Base-by-base conservation (phyloP, 2,888 invertebrate genomes). In the Drosophila conformis region DNA sequence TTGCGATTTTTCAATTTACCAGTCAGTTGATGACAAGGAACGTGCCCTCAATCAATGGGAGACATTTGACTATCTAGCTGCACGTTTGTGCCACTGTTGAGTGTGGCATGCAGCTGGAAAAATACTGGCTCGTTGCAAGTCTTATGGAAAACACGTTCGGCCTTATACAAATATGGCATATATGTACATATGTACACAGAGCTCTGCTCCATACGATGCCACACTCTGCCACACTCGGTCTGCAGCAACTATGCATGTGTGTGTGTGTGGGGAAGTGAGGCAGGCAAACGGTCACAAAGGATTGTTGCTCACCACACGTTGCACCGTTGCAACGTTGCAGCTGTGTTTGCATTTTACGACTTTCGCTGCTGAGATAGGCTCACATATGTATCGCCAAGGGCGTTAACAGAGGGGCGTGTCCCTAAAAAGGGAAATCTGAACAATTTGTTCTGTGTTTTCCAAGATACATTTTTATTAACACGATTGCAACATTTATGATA, bases 321-420 rank as follows among this genome's bases (percentile, higher is more conserved):
- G 56, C 59, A 59, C 53, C 40, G 40, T 40, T 42, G 29, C 61
- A 35, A 31, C 66, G 63, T 21, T 36, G 59, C 11, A 64, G 70
- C 33, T 29, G 25, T 71, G 81, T 78, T 82, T 82, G 87, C 71
- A 77, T 74, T 87, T 87, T 56, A 73, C 53, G 71, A 61, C 71
- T 69, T 69, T 78, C 64, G 69, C 51, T 63, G 73, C 40, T 31
- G 8, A 31, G 38, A 21, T 60, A 27, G n/a, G n/a, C 51, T n/a
- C n/a, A 4, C 42, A 15, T 38, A 21, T 31, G 33, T 25, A 25
- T 25, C 25, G 29, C 21, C 21, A 25, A 25, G 4, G 15, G 46
- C 21, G 21, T 25, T 4, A 8, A 15, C 21, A 25, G 25, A 46
- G 46, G 21, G 21, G 46, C 8, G 21, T 25, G 21, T 15, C 21